Evolutionary conservation across 1,140 invertebrate genomes (phyloP), one percentile per base, ranked within the genome.

Genomic region (Drosophila oshimai): DNA sequence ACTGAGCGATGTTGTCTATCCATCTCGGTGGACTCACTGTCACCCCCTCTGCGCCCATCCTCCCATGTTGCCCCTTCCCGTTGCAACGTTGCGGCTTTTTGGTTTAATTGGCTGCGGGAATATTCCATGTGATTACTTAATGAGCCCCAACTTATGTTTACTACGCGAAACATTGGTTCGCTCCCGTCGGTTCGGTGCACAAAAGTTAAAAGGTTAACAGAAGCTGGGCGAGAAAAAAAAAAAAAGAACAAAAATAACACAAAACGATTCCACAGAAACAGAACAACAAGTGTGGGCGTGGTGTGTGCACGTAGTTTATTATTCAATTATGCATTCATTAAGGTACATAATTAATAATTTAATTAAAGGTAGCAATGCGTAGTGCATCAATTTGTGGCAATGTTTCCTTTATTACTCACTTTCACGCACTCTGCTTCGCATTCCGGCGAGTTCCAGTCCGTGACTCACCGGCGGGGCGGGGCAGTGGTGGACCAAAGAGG

Each of bases 51-150:
- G n/a, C n/a, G n/a, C n/a, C n/a, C n/a, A n/a, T n/a, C n/a, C n/a
- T n/a, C n/a, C n/a, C n/a, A n/a, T n/a, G n/a, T n/a, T n/a, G n/a
- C 29, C 45, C 54, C 36, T n/a, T 36, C 33, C 39, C 29, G 13
- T 6, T 15, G 2, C 65, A 41, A 50, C 42, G 42, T 44, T 86
- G 80, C 62, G 81, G 81, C 76, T 87, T 86, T 80, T 73, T 64
- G 72, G 76, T 86, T 86, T 86, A 86, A 86, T 86, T 86, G 81
- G 80, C 80, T 80, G 80, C 80, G 80, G 80, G 83, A 84, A 84
- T 84, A 84, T 84, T 86, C 81, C 80, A 70, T 84, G 80, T 86
- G 80, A 84, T 84, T 84, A 84, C 80, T 84, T 84, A 84, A 84
- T 84, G 80, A 86, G 80, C 77, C 49, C 58, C 80, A 75, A 71